Evolutionary conservation across 2,797 vertebrate species (phyloP).

Genomic region (Sebastes nivosus): DNA sequence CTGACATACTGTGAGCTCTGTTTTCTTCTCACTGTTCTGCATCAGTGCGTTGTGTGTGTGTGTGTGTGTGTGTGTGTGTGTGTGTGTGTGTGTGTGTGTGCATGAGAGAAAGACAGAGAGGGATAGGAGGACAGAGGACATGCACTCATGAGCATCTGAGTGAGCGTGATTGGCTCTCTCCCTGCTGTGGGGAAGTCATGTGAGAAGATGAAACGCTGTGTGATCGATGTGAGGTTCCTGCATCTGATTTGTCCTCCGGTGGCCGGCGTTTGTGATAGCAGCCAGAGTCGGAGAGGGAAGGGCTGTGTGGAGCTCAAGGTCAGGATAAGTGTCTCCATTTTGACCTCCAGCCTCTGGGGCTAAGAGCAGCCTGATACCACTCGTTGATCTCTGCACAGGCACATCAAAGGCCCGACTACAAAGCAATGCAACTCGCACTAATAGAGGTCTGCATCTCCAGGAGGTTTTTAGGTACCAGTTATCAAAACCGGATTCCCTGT

Average conservation of each 20-base stretch:
- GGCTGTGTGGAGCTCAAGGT: slow-evolving; percentile 54
- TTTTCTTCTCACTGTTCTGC: no score
- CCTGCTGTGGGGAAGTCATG: slow-evolving; percentile 67
- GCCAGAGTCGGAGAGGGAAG: slow-evolving; percentile 33
- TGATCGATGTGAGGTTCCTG: slow-evolving; percentile 74
- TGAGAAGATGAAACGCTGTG: slow-evolving; percentile 67
- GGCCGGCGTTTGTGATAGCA: slow-evolving; percentile 43
- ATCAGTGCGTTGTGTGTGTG: no score
- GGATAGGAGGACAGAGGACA: slow-evolving; percentile 40
- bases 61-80: no score
- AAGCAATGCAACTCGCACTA: slow-evolving; percentile 31
- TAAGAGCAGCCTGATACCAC: slow-evolving; percentile 60
- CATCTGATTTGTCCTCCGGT: slow-evolving; percentile 62
- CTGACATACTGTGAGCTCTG: no score
- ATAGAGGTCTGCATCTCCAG: slow-evolving; percentile 42
- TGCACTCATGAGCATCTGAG: slow-evolving; percentile 49
- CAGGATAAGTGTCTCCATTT: slow-evolving; percentile 57
- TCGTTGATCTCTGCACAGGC: slow-evolving; percentile 37
- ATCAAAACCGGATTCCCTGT: slow-evolving; percentile 37
- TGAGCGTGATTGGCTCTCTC: slow-evolving; percentile 41
- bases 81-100: slow-evolving; percentile 15
- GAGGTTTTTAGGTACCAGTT: slow-evolving; percentile 29
- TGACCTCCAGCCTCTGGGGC: slow-evolving; percentile 64
- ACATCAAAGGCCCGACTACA: slow-evolving; percentile 54
- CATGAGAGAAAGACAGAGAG: slow-evolving; percentile 20